These are phyloP conservation scores for Apamea sordens DNA, from an alignment of 2,888 invertebrate genomes.

Conservation along the genomic window DNA sequence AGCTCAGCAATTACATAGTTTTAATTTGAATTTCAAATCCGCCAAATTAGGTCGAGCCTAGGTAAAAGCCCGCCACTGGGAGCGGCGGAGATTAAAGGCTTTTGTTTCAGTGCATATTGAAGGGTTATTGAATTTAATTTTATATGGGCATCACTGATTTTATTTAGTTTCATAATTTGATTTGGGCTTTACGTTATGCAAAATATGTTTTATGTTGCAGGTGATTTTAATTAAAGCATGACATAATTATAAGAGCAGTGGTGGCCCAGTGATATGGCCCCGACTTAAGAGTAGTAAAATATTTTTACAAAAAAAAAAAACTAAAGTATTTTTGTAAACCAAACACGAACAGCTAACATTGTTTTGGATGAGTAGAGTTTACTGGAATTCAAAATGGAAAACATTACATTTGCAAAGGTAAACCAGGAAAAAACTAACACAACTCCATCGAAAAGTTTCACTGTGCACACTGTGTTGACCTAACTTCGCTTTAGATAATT, in stretches of 20 bases:
- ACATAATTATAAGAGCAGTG: neutral
- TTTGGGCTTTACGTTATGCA: neutral
- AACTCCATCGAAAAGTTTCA: constrained; percentile 8
- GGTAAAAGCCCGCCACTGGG: constrained; percentile 54
- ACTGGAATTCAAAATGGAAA: constrained; percentile 8
- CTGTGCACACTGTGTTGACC: constrained; percentile 18
- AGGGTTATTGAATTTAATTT: constrained; percentile 38
- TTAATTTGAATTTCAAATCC: constrained; percentile 69
- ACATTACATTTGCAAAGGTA: constrained; percentile 28
- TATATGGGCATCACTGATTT: constrained; percentile 11
- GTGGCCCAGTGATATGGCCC: neutral
- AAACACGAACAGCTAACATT: neutral
- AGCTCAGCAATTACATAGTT: constrained; percentile 59
- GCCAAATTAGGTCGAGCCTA: constrained; percentile 65
- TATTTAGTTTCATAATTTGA: constrained; percentile 7
- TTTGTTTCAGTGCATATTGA: constrained; percentile 57
- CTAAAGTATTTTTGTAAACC: neutral
- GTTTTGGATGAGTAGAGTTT: neutral
- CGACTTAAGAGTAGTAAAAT: neutral
- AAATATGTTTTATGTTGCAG: neutral
- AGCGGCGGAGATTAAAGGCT: constrained; percentile 56
- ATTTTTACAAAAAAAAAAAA: too few relatives aligned
- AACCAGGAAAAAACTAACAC: neutral
- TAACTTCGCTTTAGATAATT: constrained; percentile 20
- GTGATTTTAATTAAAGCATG: neutral